Evolutionary conservation across 2,888 invertebrate species (phyloP).

Genomic region (Leistus spinibarbis): DNA sequence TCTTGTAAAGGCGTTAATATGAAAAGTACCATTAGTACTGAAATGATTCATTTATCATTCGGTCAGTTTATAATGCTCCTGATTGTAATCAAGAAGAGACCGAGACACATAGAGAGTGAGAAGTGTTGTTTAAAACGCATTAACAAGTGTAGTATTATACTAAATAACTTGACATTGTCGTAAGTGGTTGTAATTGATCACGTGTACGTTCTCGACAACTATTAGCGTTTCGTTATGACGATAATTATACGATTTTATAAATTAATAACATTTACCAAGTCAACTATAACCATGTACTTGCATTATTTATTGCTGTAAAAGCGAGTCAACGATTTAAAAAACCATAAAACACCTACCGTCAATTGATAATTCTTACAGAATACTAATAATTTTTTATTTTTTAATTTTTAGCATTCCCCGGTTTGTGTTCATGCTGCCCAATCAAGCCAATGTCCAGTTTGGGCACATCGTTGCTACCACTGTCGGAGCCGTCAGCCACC

Average conservation of each 20-base stretch:
- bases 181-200: slow-evolving; percentile 19
- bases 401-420: slow-evolving; percentile 69
- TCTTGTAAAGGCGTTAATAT: too few species aligned
- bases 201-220: slow-evolving; percentile 1
- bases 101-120: neutral
- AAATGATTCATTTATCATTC: neutral
- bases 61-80: neutral
- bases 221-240: slow-evolving; percentile 10
- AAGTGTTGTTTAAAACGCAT: slow-evolving; percentile 17
- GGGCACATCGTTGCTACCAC: slow-evolving; percentile 50
- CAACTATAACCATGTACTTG: neutral
- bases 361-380: neutral
- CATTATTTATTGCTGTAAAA: neutral
- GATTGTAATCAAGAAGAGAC: neutral
- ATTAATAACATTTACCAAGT: slow-evolving; percentile 8
- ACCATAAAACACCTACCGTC: neutral
- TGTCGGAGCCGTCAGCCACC: slow-evolving; percentile 43
- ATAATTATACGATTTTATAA: slow-evolving; percentile 15
- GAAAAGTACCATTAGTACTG: neutral
- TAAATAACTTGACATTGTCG: slow-evolving; percentile 22
- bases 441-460: slow-evolving; percentile 63
- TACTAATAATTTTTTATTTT: slow-evolving; percentile 15
- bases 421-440: slow-evolving; percentile 81
- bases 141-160: slow-evolving; percentile 1
- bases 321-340: neutral